These are phyloP conservation scores for Smittia aterrima DNA, from an alignment of 2,888 invertebrate species.

Conservation along the genomic window DNA sequence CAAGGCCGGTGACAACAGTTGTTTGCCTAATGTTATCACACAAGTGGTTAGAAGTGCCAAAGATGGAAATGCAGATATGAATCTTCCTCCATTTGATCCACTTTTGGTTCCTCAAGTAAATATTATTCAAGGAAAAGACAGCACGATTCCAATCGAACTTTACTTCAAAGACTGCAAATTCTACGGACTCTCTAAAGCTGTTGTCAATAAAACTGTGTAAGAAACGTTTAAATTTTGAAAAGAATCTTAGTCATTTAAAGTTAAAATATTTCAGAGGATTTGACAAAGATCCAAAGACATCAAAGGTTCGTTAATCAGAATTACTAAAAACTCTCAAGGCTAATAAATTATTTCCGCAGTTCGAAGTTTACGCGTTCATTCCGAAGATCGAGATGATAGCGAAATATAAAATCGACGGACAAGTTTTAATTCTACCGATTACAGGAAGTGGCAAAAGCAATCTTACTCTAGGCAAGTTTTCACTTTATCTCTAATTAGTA, in stretches of 20 bases:
- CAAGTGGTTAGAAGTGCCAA: constrained; percentile 21
- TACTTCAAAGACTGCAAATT: background rate
- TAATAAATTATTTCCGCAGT: background rate
- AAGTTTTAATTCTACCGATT: constrained; percentile 42
- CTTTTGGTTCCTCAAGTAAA: background rate
- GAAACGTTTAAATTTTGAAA: background rate
- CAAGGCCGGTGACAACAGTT: constrained; percentile 42
- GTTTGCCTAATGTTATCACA: constrained; percentile 42
- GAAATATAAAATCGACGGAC: constrained; percentile 46
- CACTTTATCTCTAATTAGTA: background rate
- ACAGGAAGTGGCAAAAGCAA: constrained; percentile 39
- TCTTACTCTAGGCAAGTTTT: constrained; percentile 40
- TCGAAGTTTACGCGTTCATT: constrained; percentile 34
- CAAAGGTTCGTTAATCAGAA: constrained; percentile 44
- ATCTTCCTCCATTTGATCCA: constrained; percentile 26
- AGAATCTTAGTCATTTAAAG: too few species aligned
- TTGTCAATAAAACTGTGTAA: constrained; percentile 8
- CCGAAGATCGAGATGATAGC: constrained; percentile 48
- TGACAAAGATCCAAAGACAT: constrained; percentile 42
- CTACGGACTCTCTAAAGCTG: constrained; percentile 10
- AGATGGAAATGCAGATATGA: constrained; percentile 7
- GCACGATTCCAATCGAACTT: constrained; percentile 11
- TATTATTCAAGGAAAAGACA: constrained; percentile 16
- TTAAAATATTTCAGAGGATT: constrained; percentile 48
- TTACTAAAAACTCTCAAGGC: background rate